These are phyloP conservation scores for Capromys pilorides DNA, from an alignment of 2,797 vertebrate genomes.

Conservation along the genomic window DNA sequence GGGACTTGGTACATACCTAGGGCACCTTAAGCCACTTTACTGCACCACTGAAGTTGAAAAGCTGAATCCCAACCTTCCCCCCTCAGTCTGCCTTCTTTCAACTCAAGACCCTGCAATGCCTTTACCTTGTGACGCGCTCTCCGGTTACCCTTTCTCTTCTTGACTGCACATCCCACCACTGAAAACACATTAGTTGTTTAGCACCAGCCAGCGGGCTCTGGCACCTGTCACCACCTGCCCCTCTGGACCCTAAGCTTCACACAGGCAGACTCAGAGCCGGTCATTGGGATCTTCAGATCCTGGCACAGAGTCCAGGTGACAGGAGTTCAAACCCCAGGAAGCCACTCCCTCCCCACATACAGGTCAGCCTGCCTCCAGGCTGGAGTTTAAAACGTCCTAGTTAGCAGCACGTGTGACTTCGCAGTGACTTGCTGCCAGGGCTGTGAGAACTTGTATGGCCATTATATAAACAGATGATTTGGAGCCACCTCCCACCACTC, in stretches of 20 bases:
- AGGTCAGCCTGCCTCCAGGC: neutral
- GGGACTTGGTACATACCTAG: neutral
- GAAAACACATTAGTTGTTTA: neutral
- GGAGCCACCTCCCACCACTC: neutral
- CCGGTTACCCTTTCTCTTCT: accelerated
- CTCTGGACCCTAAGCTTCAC: neutral
- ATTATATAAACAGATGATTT: neutral
- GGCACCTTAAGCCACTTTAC: neutral
- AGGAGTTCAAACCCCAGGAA: neutral
- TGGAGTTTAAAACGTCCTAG: neutral
- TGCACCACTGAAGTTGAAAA: neutral
- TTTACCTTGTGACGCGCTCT: accelerated
- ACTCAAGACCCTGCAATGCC: neutral
- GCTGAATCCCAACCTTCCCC: neutral
- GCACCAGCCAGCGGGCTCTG: too few species aligned
- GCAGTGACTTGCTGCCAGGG: neutral
- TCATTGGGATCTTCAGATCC: neutral
- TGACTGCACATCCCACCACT: neutral
- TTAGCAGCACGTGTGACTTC: neutral
- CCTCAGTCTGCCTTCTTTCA: neutral
- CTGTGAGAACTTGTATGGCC: neutral
- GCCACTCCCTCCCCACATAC: accelerated
- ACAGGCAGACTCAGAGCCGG: neutral
- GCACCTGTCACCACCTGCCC: neutral
- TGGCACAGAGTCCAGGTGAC: neutral